Base-by-base conservation (phyloP, 2,888 invertebrate species). In the Pachliopta kotzebuea region DNA sequence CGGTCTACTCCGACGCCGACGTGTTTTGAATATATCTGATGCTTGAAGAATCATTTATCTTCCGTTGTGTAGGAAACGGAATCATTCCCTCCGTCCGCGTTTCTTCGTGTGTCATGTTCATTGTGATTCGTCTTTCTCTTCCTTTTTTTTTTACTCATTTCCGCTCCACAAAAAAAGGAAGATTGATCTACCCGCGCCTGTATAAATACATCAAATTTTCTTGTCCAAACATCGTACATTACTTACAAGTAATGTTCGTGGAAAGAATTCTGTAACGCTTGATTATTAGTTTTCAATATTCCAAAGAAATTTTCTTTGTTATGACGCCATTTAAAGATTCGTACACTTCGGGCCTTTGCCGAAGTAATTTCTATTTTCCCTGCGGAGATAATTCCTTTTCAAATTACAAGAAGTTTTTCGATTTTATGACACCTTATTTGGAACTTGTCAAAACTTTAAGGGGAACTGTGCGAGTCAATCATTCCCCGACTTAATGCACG, bases 21-120 rank as follows among this genome's bases (percentile, higher is more conserved):
- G 52, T 65, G 60, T 65, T 65, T 60, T 65, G 60, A 60, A 63
- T 63, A 63, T 56, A 60, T 55, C 55, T 56, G 31, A 53, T 45
- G 64, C 56, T 53, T 42, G 29, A 61, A 45, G 56, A 45, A 57
- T 60, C 65, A 65, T 60, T 65, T 57, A 65, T 65, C 65, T 60
- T 61, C 11, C 65, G 60, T 52, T 56, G 65, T 52, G 65, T 60
- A 60, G 65, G 65, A 65, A 65, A 65, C 60, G 65, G 60, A 60
- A 65, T 65, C 53, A 65, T 61, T 65, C 60, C 56, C 57, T 56
- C 29, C 56, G 65, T 60, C 56, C 64, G 45, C 56, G 31, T 65
- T 60, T 61, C 57, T 65, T 65, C 56, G 53, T 53, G 57, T 65
- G 57, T 65, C 65, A 65, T 61, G 56, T 56, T 60, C 57, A 61